These are phyloP conservation scores for Capricornis sumatraensis DNA, from an alignment of 2,113 vertebrate species.

Conservation along the genomic window DNA sequence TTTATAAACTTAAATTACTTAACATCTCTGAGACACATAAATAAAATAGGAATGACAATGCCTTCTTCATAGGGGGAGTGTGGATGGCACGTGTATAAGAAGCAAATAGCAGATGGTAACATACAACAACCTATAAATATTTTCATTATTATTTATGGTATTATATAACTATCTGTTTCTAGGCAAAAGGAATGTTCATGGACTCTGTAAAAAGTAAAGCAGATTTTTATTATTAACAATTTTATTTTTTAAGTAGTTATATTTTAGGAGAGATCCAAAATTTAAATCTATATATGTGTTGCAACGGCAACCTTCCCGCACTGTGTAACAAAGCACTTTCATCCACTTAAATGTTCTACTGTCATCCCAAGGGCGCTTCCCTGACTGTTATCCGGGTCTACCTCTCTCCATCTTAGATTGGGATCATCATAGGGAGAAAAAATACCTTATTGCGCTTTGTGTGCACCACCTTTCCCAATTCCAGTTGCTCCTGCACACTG, in stretches of 20 bases:
- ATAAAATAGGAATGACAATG: background rate
- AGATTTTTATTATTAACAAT: background rate
- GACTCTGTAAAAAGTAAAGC: background rate
- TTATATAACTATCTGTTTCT: background rate
- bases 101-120: background rate
- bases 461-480: background rate
- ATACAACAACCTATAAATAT: background rate
- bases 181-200: background rate
- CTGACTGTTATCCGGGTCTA: rapidly evolving
- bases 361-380: background rate
- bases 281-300: background rate
- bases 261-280: background rate
- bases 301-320: background rate
- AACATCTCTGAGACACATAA: background rate
- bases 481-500: background rate
- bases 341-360: background rate
- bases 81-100: background rate
- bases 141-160: background rate
- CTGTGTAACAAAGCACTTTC: background rate
- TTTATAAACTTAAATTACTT: background rate
- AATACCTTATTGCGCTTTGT: background rate
- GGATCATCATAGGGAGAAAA: background rate
- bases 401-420: background rate
- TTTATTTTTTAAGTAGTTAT: background rate
- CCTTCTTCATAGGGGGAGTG: background rate